Evolutionary conservation across 1,140 invertebrate species (phyloP).

Genomic region (Drosophila ananassae): DNA sequence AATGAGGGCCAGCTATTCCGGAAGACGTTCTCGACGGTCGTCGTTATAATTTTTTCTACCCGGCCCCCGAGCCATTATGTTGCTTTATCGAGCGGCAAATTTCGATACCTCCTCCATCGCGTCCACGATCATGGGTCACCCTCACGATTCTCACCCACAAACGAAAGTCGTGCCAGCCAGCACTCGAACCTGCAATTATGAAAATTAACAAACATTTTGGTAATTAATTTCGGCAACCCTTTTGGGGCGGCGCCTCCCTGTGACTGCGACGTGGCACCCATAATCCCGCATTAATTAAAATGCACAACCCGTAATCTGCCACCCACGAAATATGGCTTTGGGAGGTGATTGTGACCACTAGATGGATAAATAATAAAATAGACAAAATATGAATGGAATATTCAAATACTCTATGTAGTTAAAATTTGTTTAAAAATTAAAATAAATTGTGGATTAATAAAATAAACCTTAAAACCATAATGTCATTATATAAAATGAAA

Average conservation of each 20-base stretch:
- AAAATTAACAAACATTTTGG: conserved; percentile 73
- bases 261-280: conserved; percentile 19
- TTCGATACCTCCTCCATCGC: conserved; percentile 39
- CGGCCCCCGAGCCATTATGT: conserved; percentile 57
- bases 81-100: conserved; percentile 77
- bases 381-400: not conserved
- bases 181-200: conserved; percentile 61
- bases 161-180: conserved; percentile 48
- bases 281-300: conserved; percentile 69
- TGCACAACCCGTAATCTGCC: conserved; percentile 41
- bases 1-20: conserved; percentile 32
- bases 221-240: conserved; percentile 77
- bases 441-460: too few relatives aligned
- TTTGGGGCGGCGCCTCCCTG: conserved; percentile 25
- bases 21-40: conserved; percentile 28
- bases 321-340: conserved; percentile 45
- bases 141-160: conserved; percentile 43
- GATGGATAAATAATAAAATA: conserved; percentile 29
- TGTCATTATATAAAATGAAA: not conserved
- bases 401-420: not conserved
- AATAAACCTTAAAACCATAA: too few relatives aligned
- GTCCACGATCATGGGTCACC: conserved; percentile 34
- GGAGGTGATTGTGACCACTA: conserved; percentile 51
- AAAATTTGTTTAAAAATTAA: too few relatives aligned
- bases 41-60: conserved; percentile 18